Conservation (phyloP, 92 coral and sea anemone genomes). For the Porites evermanni region DNA sequence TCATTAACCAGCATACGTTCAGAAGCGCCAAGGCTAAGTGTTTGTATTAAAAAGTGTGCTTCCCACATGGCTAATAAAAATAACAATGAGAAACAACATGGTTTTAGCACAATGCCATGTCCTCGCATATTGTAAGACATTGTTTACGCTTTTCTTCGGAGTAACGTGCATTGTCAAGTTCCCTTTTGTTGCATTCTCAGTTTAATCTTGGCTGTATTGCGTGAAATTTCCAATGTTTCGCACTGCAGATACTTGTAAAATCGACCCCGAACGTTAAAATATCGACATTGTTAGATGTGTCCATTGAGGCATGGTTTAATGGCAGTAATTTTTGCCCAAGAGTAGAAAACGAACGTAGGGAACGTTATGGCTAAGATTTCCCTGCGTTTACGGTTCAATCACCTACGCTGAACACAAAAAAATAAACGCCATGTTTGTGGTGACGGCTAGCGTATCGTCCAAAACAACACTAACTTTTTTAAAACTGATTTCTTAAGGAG, state of each 20-base stretch:
- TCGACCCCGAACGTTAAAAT: neutral
- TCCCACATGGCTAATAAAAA: conserved; percentile 61
- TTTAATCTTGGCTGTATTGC: neutral
- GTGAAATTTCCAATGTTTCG: conserved; percentile 1
- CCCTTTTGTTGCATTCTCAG: conserved; percentile 26
- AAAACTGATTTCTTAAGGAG: neutral
- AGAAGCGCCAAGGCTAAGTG: neutral
- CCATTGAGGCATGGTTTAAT: too few relatives aligned
- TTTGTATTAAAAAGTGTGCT: conserved; percentile 18
- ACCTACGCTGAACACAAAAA: neutral
- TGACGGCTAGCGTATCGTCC: neutral
- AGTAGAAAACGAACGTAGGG: neutral
- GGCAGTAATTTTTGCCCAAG: too few relatives aligned
- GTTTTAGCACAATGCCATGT: conserved; percentile 34
- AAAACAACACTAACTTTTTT: neutral
- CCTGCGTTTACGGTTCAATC: neutral
- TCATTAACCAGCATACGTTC: conserved; percentile 16
- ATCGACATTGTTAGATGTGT: neutral
- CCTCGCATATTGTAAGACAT: conserved; percentile 46
- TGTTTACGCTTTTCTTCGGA: conserved; percentile 46
- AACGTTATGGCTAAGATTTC: neutral
- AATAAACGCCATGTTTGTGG: neutral
- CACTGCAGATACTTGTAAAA: neutral
- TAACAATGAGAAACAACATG: conserved; percentile 40
- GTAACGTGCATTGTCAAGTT: conserved; percentile 27